Base-by-base conservation (phyloP, 2,113 vertebrate genomes). In the Thoracochromis brauschi region DNA sequence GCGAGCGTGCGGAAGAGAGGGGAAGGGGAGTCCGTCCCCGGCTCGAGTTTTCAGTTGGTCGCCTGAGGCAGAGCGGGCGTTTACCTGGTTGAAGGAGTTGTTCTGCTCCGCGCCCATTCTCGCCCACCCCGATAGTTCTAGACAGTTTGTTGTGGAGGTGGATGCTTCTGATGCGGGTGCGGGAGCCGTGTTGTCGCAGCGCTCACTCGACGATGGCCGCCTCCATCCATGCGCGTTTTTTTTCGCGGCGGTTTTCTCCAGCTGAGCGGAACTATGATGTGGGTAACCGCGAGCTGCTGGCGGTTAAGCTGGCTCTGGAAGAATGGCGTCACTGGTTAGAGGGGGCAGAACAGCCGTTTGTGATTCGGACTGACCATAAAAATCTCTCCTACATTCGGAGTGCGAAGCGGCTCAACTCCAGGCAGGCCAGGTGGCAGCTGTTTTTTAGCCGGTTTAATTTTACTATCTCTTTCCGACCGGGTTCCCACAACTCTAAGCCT, bases 241-340 rank as follows among this genome's bases (percentile, higher is more conserved):
- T 9, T 35, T n/a, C 35, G 4, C 4, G 2, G 17, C 2, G 5
- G 8, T n/a, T 51, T 51, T 19, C 1, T 5, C 8, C 8, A 5
- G 49, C 49, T 9, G 8, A 51, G 1, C 4, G 17, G 8, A 51
- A 51, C 8, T n/a, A 51, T 51, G 2, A 51, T 0, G 19, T 9
- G 1, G 5, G 0, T 51, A 10, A n/a, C 1, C 3, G 19, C 0
- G 0, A 51, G 17, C 49, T 51, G 9, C 17, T 51, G 0, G 17
- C 49, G 1, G 6, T n/a, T 10, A 51, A 51, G 49, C 13, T 51
- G 49, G 49, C 49, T 16, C 0, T 51, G 19, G 19, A 51, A 9
- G 9, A 51, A 0, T 51, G 19, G 19, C 19, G 0, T 51, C 5
- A 51, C 8, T 51, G 17, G 17, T 51, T 51, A 5, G 47, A 51